These are phyloP conservation scores for Sinelater perroti DNA, from an alignment of 2,888 invertebrate genomes.

Conservation along the genomic window DNA sequence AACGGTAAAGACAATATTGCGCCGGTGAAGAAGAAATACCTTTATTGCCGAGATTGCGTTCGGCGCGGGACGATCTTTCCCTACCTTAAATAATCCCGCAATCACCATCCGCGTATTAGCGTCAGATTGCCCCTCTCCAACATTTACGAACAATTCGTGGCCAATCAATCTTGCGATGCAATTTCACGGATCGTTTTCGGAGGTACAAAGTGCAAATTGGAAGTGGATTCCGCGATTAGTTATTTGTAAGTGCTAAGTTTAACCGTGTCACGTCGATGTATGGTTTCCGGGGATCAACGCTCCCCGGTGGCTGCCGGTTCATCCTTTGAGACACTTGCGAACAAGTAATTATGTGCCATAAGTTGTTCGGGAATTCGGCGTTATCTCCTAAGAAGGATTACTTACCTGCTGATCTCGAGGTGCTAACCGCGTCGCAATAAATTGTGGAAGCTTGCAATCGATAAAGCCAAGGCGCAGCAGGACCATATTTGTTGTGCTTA, in stretches of 20 bases:
- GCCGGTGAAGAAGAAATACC: constrained; percentile 25
- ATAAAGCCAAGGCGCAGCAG: constrained; percentile 13
- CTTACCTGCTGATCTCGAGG: constrained; percentile 21
- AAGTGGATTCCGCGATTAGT: constrained; percentile 32
- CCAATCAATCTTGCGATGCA: constrained; percentile 27
- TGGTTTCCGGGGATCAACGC: constrained; percentile 31
- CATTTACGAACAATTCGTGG: constrained; percentile 18
- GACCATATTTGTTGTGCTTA: constrained; percentile 16
- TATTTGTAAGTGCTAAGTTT: constrained; percentile 35
- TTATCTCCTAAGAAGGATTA: constrained; percentile 28
- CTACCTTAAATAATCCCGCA: constrained; percentile 6
- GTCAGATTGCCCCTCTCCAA: constrained; percentile 15
- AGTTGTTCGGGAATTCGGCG: constrained; percentile 30
- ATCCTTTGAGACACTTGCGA: constrained; percentile 29
- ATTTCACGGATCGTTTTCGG: constrained; percentile 36
- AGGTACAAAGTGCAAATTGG: constrained; percentile 35
- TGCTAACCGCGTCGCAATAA: constrained; percentile 22
- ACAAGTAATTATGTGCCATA: constrained; percentile 39
- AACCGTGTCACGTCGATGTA: constrained; percentile 31
- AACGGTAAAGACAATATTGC: constrained; percentile 35
- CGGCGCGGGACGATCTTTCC: background rate
- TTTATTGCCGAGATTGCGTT: constrained; percentile 22
- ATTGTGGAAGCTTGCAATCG: constrained; percentile 22
- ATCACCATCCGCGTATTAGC: constrained; percentile 16
- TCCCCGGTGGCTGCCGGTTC: constrained; percentile 33